These are phyloP conservation scores for Crambe crambe DNA, from an alignment of 37 sponge, comb jelly and placozoan species.

Conservation along the genomic window DNA sequence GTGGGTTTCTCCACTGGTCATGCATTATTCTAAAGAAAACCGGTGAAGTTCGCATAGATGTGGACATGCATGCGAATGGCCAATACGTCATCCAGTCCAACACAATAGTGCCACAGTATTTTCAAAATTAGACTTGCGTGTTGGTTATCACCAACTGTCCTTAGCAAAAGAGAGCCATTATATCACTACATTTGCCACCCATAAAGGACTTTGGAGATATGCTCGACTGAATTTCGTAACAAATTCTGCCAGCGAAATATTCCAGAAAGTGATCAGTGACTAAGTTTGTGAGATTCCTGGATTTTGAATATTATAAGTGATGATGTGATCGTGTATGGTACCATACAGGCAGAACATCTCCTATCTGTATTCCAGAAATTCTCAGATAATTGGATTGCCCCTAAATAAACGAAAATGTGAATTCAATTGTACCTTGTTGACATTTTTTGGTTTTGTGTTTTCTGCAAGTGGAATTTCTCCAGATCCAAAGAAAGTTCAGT, in stretches of 20 bases:
- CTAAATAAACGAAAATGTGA: conserved; percentile 46
- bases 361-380: conserved; percentile 19
- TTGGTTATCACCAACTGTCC: conserved; percentile 54
- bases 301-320: conserved; percentile 45
- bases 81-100: too few relatives aligned
- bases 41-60: too few relatives aligned
- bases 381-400: conserved; percentile 3
- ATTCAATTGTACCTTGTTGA: conserved; percentile 29
- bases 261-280: conserved; percentile 33
- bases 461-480: conserved; percentile 37
- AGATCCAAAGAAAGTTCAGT: conserved; percentile 32
- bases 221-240: conserved; percentile 43
- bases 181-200: conserved; percentile 60
- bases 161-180: conserved; percentile 8
- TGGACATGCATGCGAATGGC: too few relatives aligned
- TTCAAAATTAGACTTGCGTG: conserved; percentile 36
- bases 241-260: conserved; percentile 54
- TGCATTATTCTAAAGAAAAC: too few relatives aligned
- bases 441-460: conserved; percentile 53
- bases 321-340: conserved; percentile 47
- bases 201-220: conserved; percentile 43
- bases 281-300: conserved; percentile 34
- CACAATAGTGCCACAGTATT: too few relatives aligned
- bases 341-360: conserved; percentile 31
- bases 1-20: too few relatives aligned